phyloP scores from a whole-genome alignment of 2,113 vertebrate species.

The Empidonax traillii region DNA sequence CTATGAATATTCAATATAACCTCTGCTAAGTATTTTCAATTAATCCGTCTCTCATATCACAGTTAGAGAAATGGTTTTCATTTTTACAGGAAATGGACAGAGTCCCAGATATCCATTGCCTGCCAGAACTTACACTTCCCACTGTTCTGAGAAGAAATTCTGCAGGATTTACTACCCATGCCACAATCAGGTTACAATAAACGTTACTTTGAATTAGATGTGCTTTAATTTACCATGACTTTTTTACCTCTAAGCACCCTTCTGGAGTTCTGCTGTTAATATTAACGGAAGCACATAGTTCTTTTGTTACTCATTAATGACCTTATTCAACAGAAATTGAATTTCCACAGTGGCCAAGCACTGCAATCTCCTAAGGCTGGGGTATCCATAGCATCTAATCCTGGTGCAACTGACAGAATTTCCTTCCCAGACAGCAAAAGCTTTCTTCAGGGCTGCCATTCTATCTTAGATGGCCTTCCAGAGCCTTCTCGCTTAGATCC shows the following conservation, averaged over 20 bases:
- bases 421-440: neutral
- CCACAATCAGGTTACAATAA: slow-evolving; percentile 52
- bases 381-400: neutral
- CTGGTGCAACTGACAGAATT: neutral
- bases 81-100: slow-evolving; percentile 9
- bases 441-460: neutral
- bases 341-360: slow-evolving; percentile 51
- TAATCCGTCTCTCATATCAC: neutral
- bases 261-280: slow-evolving; percentile 52
- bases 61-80: neutral
- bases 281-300: slow-evolving; percentile 48
- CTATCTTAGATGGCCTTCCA: neutral
- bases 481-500: neutral
- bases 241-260: slow-evolving; percentile 45
- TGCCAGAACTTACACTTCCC: slow-evolving; percentile 8
- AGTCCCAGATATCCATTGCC: neutral
- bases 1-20: neutral
- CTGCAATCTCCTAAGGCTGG: neutral
- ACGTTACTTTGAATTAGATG: slow-evolving; percentile 57
- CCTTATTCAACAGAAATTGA: slow-evolving; percentile 54
- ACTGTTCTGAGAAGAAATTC: neutral
- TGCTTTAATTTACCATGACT: slow-evolving; percentile 57
- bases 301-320: slow-evolving; percentile 63
- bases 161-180: slow-evolving; percentile 10
- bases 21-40: neutral